Base-by-base conservation (phyloP, 2,888 invertebrate genomes). In the Zootermopsis nevadensis region DNA sequence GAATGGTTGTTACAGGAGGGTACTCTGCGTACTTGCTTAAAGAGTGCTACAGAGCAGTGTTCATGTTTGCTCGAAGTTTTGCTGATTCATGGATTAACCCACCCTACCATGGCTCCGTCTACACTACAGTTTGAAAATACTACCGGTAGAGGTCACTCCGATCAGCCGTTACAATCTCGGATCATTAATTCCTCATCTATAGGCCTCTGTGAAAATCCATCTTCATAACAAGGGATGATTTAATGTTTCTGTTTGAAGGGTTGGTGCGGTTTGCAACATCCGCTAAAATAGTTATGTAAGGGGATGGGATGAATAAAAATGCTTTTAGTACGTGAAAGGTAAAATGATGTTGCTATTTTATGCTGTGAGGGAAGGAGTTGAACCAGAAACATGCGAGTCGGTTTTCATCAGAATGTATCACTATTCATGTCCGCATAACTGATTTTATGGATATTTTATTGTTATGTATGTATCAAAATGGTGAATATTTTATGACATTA, bases 141-240 rank as follows among this genome's bases (percentile, higher is more conserved):
- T 74, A 74, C 42, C 74, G n/a, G 24, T 38, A 74, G 74, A 74
- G 74, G 74, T 38, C 74, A 74, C 38, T 38, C 74, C n/a, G 74
- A 74, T 74, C 74, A 38, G 42, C 42, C 74, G 33, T 74, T 74
- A 38, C 74, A 74, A 74, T 38, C 69, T 74, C 74, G 74, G 74
- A 74, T 74, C 74, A 74, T 74, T 74, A 74, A 74, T 74, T 74
- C 24, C 33, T 24, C 31, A 33, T 69, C 33, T n/a, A 74, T 74
- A n/a, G n/a, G n/a, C n/a, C n/a, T n/a, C 31, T 74, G 38, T 74
- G 74, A 35, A 74, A 38, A 74, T 74, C 74, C 33, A 74, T 74
- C 74, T 74, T 74, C n/a, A 74, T 42, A 74, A 38, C 35, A n/a
- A 74, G 38, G 38, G 74, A 74, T 38, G 74, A 38, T 74, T 74